Evolutionary conservation across 30 jellyfish, hydroid and myxozoan species (phyloP), one percentile per base, ranked within the genome.

Genomic region (Aurelia aurita complex sp. Pacific): DNA sequence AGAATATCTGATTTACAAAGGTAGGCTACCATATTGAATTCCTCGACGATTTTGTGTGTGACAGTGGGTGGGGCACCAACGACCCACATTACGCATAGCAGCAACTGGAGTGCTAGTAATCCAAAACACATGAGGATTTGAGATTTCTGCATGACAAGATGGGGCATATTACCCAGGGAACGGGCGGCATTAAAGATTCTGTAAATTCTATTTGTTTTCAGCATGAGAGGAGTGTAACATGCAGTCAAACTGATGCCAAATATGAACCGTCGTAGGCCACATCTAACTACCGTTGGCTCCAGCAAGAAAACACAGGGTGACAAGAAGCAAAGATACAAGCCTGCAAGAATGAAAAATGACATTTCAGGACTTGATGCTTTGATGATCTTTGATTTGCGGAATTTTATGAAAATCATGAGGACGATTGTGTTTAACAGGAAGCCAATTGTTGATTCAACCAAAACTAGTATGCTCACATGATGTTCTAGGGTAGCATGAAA

Each of bases 181-280:
- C 77, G 90, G 10, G 98, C 91, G 14, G 96, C 88, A 17, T 53
- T 80, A 80, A 86, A 87, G 32, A 81, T 86, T 81, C 97, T 80
- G 84, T 92, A 92, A 40, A 86, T 76, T n/a, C 97, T 87, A 34
- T 74, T 86, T 5, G 90, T 76, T 69, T 89, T 40, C 52, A 40
- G 52, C 52, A 40, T 40, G 10, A 40, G 9, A 40, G 52, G 52
- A 2, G 52, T 40, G 79, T 83, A 92, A 70, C 98, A 92, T 5
- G 76, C 73, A 14, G 97, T 78, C 74, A 86, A 77, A 38, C 96
- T 69, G 51, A 92, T 73, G 60, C 98, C 98, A 51, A 83, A 68
- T 43, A 92, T 86, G 50, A 92, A 43, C 16, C 88, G 83, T 38
- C 79, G 89, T 33, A 71, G 70, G 15, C 78, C 86, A 64, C 97